Base-by-base conservation (phyloP, 2,113 vertebrate species). In the Dipodomys merriami region DNA sequence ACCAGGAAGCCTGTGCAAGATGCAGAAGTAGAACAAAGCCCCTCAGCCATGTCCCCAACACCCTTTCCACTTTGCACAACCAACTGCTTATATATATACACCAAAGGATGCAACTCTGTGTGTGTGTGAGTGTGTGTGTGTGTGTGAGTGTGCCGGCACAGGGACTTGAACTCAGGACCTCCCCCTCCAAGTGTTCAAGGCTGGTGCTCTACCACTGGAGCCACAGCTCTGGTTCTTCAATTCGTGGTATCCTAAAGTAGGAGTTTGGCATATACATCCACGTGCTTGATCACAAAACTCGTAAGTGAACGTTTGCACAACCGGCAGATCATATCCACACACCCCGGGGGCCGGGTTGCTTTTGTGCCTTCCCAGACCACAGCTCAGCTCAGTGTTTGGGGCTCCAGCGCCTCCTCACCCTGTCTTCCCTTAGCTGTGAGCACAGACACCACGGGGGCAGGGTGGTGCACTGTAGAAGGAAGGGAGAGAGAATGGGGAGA, bases 1-100 rank as follows among this genome's bases (percentile, higher is more conserved):
- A 49, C 25, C 83, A 86, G 72, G 10, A 72, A 73, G 30, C 16
- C 20, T 29, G 10, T 73, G 10, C 10, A 77, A 23, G 27, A 79
- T 82, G 46, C 83, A 84, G 64, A 86, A 90, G 73, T 20, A 79
- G 77, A 92, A 35, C 33, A 20, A 67, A 80, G 16, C 86, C 13
- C 49, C 60, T 33, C 30, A 49, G 60, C 67, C 33, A 16, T 57
- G 9, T 65, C 77, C 57, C 2, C 39, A 5, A n/a, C 6, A 69
- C 74, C 23, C 33, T 82, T 74, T 78, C 20, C 19, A 71, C 44
- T 57, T 71, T 87, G 5, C 30, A 73, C 77, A 87, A 86, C 73
- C n/a, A 62, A 15, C 11, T n/a, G 29, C 64, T 67, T 10, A 13
- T 67, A 44, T 53, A 86, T 65, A 71, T 33, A 80, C 44, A 29